These are phyloP conservation scores for Myxocyprinus asiaticus DNA, from an alignment of 2,113 vertebrate genomes.

Conservation along the genomic window DNA sequence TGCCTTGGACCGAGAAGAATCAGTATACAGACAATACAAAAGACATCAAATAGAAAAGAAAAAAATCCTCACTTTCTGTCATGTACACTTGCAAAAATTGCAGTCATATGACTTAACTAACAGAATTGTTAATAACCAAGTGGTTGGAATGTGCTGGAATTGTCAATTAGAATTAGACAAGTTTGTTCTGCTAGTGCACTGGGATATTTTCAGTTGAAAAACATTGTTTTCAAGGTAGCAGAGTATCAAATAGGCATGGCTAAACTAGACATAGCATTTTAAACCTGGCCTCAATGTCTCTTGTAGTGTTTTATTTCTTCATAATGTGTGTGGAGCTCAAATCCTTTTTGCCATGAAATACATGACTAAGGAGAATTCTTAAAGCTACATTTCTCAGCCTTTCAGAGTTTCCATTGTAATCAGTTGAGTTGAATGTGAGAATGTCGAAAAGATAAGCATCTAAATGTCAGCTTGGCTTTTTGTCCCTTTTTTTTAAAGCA, in stretches of 20 bases:
- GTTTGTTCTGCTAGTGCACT: neutral
- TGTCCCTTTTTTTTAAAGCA: neutral
- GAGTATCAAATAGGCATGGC: neutral
- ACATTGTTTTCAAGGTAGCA: neutral
- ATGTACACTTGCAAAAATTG: no score
- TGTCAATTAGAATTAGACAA: neutral
- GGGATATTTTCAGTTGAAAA: constrained; percentile 6
- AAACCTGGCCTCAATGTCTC: neutral
- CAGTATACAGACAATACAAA: no score
- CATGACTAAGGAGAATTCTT: neutral
- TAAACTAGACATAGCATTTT: constrained; percentile 16
- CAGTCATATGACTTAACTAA: no score
- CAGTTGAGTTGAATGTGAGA: neutral
- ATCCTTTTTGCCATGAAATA: neutral
- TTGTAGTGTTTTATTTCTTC: constrained; percentile 4
- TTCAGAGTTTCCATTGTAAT: neutral
- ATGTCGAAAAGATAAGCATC: neutral
- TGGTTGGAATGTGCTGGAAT: no score
- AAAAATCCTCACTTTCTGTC: no score
- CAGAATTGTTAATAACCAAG: no score
- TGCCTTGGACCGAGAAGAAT: no score
- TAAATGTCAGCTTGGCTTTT: constrained; percentile 1
- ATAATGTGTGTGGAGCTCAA: constrained; percentile 19
- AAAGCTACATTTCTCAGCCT: neutral
- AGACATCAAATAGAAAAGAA: no score